A percentile compares a stretch with the other conserved stretches of the same genome.
Evolutionary conservation across 2,797 vertebrate genomes (phyloP).

Genomic region (Sparus aurata): DNA sequence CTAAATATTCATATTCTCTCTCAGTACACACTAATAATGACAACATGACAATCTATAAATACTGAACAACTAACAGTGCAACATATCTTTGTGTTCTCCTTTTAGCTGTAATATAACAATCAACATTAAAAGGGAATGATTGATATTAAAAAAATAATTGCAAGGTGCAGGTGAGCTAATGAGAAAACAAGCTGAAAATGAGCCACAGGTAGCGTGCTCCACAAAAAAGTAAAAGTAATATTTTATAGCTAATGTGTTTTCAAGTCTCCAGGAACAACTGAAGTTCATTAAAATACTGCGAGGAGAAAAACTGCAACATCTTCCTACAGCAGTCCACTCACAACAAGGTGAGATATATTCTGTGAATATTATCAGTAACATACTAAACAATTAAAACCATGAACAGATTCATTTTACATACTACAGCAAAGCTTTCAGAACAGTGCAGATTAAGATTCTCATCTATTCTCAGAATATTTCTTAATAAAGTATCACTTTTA

Average conservation of each 20-base stretch:
- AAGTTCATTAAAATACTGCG: slow-evolving; percentile 21
- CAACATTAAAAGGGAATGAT: slow-evolving; percentile 30
- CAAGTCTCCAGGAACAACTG: slow-evolving; percentile 51
- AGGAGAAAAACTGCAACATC: not conserved
- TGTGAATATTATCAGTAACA: slow-evolving; percentile 16
- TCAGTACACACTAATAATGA: slow-evolving; percentile 13
- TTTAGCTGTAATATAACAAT: slow-evolving; percentile 1
- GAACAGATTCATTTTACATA: slow-evolving; percentile 10
- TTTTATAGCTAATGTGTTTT: slow-evolving; percentile 9
- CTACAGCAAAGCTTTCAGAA: slow-evolving; percentile 18
- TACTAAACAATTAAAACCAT: slow-evolving; percentile 13
- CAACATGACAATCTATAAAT: slow-evolving; percentile 14
- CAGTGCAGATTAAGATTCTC: slow-evolving; percentile 22
- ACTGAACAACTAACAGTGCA: slow-evolving; percentile 45
- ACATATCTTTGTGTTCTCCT: slow-evolving; percentile 2
- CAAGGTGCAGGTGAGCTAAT: not conserved
- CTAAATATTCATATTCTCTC: slow-evolving; percentile 4
- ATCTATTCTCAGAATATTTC: not conserved
- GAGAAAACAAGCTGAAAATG: not conserved
- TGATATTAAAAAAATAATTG: not conserved
- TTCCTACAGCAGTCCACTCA: slow-evolving; percentile 12
- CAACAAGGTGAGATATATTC: not conserved
- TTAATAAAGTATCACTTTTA: not conserved
- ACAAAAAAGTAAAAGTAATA: not conserved
- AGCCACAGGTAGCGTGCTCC: not conserved